Evolutionary conservation across 2,888 invertebrate species (phyloP).

Genomic region (Pinctada fucata): DNA sequence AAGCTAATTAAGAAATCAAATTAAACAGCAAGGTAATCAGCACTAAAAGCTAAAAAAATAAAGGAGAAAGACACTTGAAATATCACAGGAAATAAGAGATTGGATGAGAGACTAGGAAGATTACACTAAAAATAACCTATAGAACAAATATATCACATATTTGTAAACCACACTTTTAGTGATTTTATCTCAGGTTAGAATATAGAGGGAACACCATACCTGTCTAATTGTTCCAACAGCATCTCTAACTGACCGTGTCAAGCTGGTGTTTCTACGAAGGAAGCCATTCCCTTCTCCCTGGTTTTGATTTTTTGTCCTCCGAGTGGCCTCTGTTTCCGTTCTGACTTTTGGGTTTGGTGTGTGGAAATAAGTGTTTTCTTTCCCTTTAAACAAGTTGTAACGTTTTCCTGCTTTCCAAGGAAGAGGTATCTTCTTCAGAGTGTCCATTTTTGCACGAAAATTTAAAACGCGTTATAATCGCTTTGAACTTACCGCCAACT

Average conservation of each 20-base stretch:
- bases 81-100: too few relatives aligned
- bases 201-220: slow-evolving; percentile 41
- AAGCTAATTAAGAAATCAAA: too few relatives aligned
- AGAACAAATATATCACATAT: too few relatives aligned
- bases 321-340: slow-evolving; percentile 16
- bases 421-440: slow-evolving; percentile 51
- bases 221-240: slow-evolving; percentile 68
- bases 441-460: slow-evolving; percentile 14
- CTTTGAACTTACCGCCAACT: slow-evolving; percentile 27
- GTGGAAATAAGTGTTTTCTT: slow-evolving; percentile 58
- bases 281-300: slow-evolving; percentile 1
- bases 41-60: too few relatives aligned
- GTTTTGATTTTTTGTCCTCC: slow-evolving; percentile 5
- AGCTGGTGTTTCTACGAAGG: slow-evolving; percentile 54
- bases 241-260: slow-evolving; percentile 65
- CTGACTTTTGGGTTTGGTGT: slow-evolving; percentile 47
- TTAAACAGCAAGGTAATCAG: too few relatives aligned
- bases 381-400: slow-evolving; percentile 57
- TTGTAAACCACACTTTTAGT: too few relatives aligned
- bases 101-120: too few relatives aligned
- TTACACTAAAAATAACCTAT: too few relatives aligned
- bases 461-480: background rate
- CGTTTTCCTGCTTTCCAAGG: slow-evolving; percentile 54
- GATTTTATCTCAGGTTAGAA: too few relatives aligned
- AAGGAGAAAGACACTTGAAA: too few relatives aligned